Evolutionary conservation across 2,113 vertebrate species (phyloP), one percentile per base, ranked within the genome.

Genomic region (Sinocyclocheilus rhinocerous): DNA sequence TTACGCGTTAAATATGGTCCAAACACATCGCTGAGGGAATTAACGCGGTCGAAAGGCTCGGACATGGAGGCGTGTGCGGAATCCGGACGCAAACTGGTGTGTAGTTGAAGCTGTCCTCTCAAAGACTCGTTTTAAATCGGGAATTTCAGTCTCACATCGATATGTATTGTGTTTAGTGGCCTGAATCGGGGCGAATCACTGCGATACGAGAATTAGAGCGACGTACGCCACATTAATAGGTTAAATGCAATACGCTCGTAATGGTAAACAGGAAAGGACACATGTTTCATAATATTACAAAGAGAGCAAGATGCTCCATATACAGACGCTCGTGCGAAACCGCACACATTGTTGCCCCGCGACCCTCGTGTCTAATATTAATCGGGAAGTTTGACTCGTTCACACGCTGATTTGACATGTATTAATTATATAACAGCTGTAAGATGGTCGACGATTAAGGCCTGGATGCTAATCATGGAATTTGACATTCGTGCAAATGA

Each of bases 71-170:
- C 95, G 95, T 95, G 97, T 93, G 96, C 94, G 90, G 97, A 96
- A 91, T 94, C 96, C 90, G 96, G 97, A 95, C 97, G 97, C 95
- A 97, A 95, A 96, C 96, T 99, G 97, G 97, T 98, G 96, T 94
- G 97, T 97, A 96, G 94, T 92, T 92, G 91, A 92, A 85, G 89
- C 77, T 91, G 91, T 80, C 89, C 90, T 88, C 85, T 89, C 89
- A 84, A 89, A 88, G 85, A 78, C 88, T 90, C 92, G 88, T 90
- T 33, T 80, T 90, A 70, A 33, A 91, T 89, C 89, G 91, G 83
- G 76, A 89, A 86, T 84, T 86, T 84, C 76, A 86, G 87, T 72
- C 52, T 80, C 63, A 6, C 75, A 85, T 79, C 75, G 67, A 87
- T 84, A 61, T 78, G 81, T 81, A 88, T 90, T 86, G 85, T 90